Conservation (phyloP, 2,888 invertebrate genomes). For the Penaeus monodon region DNA sequence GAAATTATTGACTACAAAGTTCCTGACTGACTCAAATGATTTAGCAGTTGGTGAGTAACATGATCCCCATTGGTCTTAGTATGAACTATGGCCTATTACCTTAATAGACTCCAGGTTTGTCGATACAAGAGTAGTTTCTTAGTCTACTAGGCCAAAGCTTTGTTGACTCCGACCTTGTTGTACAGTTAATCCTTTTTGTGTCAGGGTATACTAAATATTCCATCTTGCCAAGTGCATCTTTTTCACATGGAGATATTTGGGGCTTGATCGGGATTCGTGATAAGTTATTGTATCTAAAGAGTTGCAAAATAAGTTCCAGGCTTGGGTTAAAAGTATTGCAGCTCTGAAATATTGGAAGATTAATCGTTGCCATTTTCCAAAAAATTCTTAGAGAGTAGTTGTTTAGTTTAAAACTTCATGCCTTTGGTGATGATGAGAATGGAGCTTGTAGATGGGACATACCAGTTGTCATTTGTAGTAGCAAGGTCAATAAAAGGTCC, state of each 20-base stretch:
- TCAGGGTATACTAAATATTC: constrained; percentile 1
- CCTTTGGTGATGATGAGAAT: too few relatives aligned
- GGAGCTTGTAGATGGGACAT: neutral
- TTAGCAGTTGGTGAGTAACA: neutral
- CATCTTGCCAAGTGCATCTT: too few relatives aligned
- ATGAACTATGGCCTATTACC: neutral
- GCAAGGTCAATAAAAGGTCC: neutral
- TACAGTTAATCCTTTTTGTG: constrained; percentile 11
- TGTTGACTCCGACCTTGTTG: constrained; percentile 8
- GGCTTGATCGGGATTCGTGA: constrained; percentile 10
- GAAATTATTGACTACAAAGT: neutral
- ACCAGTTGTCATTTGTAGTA: neutral
- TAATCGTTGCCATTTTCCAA: neutral
- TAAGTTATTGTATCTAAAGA: too few relatives aligned
- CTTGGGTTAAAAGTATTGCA: neutral
- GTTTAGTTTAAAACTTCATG: neutral
- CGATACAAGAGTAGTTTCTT: neutral
- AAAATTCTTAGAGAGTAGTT: neutral
- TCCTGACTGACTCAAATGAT: neutral
- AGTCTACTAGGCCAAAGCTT: neutral
- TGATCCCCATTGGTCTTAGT: neutral
- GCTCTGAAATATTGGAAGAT: neutral
- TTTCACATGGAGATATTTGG: constrained; percentile 16
- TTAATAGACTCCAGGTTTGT: too few relatives aligned
- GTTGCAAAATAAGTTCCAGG: too few relatives aligned